Evolutionary conservation across 2,888 invertebrate genomes (phyloP).

Genomic region (Cyaniris semiargus): DNA sequence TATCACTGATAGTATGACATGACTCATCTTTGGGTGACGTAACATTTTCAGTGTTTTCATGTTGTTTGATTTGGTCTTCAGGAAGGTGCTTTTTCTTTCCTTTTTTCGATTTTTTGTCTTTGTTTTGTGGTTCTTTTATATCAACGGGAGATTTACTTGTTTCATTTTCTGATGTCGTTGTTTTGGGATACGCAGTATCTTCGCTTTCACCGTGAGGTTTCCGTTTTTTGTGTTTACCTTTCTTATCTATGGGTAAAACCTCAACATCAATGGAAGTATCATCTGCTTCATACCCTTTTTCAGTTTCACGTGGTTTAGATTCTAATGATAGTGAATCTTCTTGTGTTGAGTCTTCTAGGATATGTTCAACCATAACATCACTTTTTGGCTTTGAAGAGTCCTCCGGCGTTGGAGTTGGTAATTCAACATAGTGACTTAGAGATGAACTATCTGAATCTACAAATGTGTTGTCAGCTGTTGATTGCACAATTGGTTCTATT

Average conservation of each 20-base stretch:
- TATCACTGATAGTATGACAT: slow-evolving; percentile 80
- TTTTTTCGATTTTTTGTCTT: slow-evolving; percentile 72
- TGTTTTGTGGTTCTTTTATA: slow-evolving; percentile 49
- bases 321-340: slow-evolving; percentile 34
- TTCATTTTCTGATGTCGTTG: slow-evolving; percentile 65
- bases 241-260: slow-evolving; percentile 63
- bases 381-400: slow-evolving; percentile 68
- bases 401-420: slow-evolving; percentile 71
- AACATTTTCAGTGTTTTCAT: slow-evolving; percentile 73
- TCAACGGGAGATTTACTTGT: slow-evolving; percentile 57
- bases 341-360: slow-evolving; percentile 1
- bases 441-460: slow-evolving; percentile 68
- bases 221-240: slow-evolving; percentile 77
- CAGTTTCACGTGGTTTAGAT: slow-evolving; percentile 56
- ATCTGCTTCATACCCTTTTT: slow-evolving; percentile 86
- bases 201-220: slow-evolving; percentile 63
- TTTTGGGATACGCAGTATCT: slow-evolving; percentile 66
- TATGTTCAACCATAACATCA: slow-evolving; percentile 45
- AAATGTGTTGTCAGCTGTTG: slow-evolving; percentile 64
- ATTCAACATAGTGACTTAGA: slow-evolving; percentile 66
- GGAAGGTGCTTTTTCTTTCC: slow-evolving; percentile 70
- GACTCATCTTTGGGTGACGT: slow-evolving; percentile 81
- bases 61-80: slow-evolving; percentile 65
- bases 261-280: slow-evolving; percentile 76
- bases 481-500: slow-evolving; percentile 8